Evolutionary conservation across 1,140 invertebrate species (phyloP), one percentile per base, ranked within the genome.

Genomic region (Drosophila neocordata): DNA sequence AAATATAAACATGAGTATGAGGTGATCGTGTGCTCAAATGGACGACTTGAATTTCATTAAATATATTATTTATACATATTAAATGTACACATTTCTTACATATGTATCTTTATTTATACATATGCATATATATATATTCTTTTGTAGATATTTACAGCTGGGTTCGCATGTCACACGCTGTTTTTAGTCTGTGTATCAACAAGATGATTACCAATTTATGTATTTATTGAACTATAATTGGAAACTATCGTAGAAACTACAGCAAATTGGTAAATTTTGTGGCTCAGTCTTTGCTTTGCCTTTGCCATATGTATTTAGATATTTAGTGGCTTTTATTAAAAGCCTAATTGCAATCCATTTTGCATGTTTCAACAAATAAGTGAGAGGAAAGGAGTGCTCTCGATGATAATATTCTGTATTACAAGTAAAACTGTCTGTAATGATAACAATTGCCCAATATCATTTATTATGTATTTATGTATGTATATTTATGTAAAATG

Each of bases 211-310:
- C 51, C 38, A 66, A 31, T 37, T 44, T 20, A 27, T 35, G 51
- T 37, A 69, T 75, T 73, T 73, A 75, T 73, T 73, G 38, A 59
- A 24, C 71, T 73, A 73, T 59, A 15, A 24, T 73, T 59, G 20
- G 35, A 18, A 48, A 48, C 41, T 73, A 38, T 60, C 53, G 22
- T 65, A 69, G 24, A 73, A 73, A 18, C 52, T 69, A 69, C 65
- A 77, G 73, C 73, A 73, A 70, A 71, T 70, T 65, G 20, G 37
- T 37, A 62, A 65, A 77, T 35, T 51, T 41, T 48, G 27, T 68
- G 74, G 60, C 73, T 77, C 74, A 77, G 74, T 77, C 74, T 77
- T 77, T 52, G 73, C 73, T 73, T 77, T 77, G 59, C 73, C 57
- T 20, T 69, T 70, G 53, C 51, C 75, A 76, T 69, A 76, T 56